Conservation (phyloP, 2,888 invertebrate species). For the Drosophila niveifrons region DNA sequence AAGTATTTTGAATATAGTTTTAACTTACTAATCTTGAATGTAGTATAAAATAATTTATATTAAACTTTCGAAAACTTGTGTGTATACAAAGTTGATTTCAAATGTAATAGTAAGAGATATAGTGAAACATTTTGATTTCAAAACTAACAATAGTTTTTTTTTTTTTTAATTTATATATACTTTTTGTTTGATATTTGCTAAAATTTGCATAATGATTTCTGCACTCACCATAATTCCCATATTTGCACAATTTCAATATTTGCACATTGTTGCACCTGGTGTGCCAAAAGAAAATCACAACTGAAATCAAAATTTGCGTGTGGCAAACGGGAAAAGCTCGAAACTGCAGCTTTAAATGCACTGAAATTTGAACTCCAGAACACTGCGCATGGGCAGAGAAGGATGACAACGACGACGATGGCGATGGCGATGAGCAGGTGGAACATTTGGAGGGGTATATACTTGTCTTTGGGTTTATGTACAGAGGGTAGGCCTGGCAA, state of each 20-base stretch:
- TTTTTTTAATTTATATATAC: too few species aligned
- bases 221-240: conserved; percentile 4
- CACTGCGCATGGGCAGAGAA: conserved; percentile 50
- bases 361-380: conserved; percentile 5
- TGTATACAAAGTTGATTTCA: too few species aligned
- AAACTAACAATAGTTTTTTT: too few species aligned
- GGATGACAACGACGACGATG: background rate
- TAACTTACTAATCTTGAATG: too few species aligned
- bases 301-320: conserved; percentile 23
- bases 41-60: too few species aligned
- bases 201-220: background rate
- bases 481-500: conserved; percentile 37
- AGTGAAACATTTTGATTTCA: too few species aligned
- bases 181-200: background rate
- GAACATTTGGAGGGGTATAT: conserved; percentile 1
- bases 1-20: too few species aligned
- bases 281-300: conserved; percentile 33
- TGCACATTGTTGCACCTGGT: conserved; percentile 26
- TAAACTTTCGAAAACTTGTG: too few species aligned
- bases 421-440: background rate
- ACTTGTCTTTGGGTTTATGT: conserved; percentile 5
- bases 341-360: conserved; percentile 43
- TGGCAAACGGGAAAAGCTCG: conserved; percentile 26
- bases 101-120: too few species aligned
- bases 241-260: conserved; percentile 4